Percentiles rank a stretch among this genome's conserved stretches.
phyloP scores from a whole-genome alignment of 2,797 vertebrate species.

The Halcyon chelicuti region DNA sequence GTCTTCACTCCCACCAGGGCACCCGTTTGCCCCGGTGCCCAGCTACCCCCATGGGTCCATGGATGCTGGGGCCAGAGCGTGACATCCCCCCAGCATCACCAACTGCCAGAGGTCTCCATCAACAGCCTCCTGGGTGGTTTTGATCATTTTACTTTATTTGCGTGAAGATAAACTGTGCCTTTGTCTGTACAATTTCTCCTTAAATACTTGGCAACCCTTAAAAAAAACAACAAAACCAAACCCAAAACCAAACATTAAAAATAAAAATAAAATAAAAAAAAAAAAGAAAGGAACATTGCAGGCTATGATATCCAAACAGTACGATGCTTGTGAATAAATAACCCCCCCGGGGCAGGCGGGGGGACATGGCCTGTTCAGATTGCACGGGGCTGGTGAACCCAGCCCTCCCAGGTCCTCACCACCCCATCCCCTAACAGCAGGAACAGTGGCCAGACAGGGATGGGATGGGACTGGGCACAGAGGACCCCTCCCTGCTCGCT shows the following conservation, averaged over 20 bases:
- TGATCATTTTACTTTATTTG: constrained; percentile 62
- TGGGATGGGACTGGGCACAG: background rate
- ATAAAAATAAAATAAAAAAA: background rate
- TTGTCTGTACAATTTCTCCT: constrained; percentile 58
- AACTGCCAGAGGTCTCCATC: background rate
- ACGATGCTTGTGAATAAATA: constrained; percentile 71
- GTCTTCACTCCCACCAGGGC: background rate
- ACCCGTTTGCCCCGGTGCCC: background rate
- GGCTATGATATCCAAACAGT: constrained; percentile 53
- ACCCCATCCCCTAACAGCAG: background rate
- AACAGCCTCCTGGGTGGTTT: background rate
- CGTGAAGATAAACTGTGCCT: constrained; percentile 28
- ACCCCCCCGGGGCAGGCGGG: background rate
- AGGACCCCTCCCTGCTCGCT: background rate
- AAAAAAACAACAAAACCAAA: background rate
- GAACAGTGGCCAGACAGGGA: background rate
- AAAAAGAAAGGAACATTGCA: background rate
- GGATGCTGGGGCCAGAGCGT: accelerated
- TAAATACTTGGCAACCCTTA: constrained; percentile 60
- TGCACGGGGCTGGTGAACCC: background rate
- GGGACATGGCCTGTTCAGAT: background rate
- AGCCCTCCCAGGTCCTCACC: background rate
- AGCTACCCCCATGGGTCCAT: background rate
- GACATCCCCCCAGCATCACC: background rate
- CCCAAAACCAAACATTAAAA: background rate